These are phyloP conservation scores for Liparis tanakae DNA, from an alignment of 2,797 vertebrate genomes.

Conservation along the genomic window DNA sequence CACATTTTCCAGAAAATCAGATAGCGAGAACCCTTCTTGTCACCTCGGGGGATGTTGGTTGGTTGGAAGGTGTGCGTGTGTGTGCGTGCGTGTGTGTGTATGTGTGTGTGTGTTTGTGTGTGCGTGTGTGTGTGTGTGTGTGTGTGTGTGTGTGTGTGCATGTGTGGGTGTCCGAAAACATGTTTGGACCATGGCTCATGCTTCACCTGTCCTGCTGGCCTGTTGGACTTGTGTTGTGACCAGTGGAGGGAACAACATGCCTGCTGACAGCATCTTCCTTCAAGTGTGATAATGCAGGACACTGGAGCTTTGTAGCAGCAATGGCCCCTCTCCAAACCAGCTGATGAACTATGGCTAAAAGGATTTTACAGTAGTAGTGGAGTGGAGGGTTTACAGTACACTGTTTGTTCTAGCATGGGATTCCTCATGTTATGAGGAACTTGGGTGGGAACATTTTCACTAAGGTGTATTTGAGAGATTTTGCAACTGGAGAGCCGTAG, in stretches of 20 bases:
- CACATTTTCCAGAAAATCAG: slow-evolving; percentile 11
- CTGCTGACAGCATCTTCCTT: slow-evolving; percentile 57
- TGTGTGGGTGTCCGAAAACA: not conserved
- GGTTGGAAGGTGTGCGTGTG: not conserved
- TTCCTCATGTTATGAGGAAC: slow-evolving; percentile 15
- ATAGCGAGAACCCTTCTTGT: slow-evolving; percentile 37
- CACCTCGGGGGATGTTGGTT: slow-evolving; percentile 44
- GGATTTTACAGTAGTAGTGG: slow-evolving; percentile 17
- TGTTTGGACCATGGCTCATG: slow-evolving; percentile 43
- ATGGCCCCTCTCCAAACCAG: slow-evolving; percentile 14
- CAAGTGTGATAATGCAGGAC: slow-evolving; percentile 41
- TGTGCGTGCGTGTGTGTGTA: not conserved
- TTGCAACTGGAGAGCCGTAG: not conserved
- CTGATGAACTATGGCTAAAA: slow-evolving; percentile 36
- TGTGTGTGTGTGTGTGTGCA: slow-evolving; percentile 7
- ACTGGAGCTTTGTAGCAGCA: slow-evolving; percentile 33
- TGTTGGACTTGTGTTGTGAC: slow-evolving; percentile 40
- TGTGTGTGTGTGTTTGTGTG: not conserved
- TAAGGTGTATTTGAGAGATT: not conserved
- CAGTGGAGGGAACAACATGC: slow-evolving; percentile 12
- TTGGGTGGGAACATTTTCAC: slow-evolving; percentile 15
- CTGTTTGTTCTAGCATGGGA: slow-evolving; percentile 27
- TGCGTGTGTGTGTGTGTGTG: no score
- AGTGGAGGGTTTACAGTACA: slow-evolving; percentile 10
- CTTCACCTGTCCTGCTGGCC: slow-evolving; percentile 57